phyloP scores from a whole-genome alignment of 2,113 vertebrate species.

The Lates calcarifer region DNA sequence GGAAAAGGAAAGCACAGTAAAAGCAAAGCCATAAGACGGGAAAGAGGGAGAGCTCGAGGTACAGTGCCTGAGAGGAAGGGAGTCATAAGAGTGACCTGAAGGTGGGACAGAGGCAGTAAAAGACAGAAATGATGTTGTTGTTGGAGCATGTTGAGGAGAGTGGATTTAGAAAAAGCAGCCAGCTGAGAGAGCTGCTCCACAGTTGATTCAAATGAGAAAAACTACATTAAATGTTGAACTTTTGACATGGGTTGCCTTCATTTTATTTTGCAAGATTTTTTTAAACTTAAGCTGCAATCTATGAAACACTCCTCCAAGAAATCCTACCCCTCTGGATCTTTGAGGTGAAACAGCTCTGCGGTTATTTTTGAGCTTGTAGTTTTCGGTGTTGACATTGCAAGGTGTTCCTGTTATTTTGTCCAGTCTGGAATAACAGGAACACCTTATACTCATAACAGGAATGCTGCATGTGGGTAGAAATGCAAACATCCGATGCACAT shows the following conservation, averaged over 20 bases:
- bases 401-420: background rate
- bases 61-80: constrained; percentile 2
- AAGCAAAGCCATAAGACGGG: constrained; percentile 3
- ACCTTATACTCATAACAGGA: constrained; percentile 1
- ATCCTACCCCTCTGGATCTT: too few relatives aligned
- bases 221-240: too few relatives aligned
- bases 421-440: constrained; percentile 11
- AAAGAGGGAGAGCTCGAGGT: constrained; percentile 27
- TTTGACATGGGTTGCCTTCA: background rate
- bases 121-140: background rate
- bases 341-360: background rate
- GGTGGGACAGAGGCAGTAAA: background rate
- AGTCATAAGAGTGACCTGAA: constrained; percentile 36
- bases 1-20: constrained; percentile 34
- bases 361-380: background rate
- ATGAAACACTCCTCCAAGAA: background rate
- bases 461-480: background rate
- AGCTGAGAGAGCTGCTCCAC: background rate
- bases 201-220: background rate
- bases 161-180: background rate
- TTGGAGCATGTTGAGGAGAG: background rate
- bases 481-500: background rate
- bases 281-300: too few relatives aligned
- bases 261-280: background rate
- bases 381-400: background rate